Percentiles rank a stretch among this genome's conserved stretches.
phyloP scores from a whole-genome alignment of 2,113 vertebrate genomes.

The Dipodomys ordii region DNA sequence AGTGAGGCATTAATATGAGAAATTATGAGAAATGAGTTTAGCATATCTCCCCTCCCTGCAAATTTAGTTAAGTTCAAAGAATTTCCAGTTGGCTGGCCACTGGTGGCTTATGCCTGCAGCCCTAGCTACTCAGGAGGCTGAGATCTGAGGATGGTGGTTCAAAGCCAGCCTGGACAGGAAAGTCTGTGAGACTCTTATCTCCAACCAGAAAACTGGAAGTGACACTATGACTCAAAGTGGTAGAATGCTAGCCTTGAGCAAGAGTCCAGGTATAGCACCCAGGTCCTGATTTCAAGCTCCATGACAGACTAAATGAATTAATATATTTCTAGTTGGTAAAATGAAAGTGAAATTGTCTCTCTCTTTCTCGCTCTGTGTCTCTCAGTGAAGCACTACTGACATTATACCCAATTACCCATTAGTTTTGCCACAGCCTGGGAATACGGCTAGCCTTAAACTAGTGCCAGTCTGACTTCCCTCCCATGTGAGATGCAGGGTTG shows the following conservation, averaged over 20 bases:
- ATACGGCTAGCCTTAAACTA: not conserved
- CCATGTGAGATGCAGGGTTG: constrained; percentile 8
- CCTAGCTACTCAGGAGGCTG: too few species aligned
- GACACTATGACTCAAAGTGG: too few species aligned
- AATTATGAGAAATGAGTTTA: constrained; percentile 47
- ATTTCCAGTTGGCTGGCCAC: constrained; percentile 28
- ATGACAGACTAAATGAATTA: too few species aligned
- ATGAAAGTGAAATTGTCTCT: constrained; percentile 35
- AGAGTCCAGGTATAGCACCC: too few species aligned
- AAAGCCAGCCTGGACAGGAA: too few species aligned
- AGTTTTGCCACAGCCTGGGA: not conserved
- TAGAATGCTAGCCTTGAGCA: too few species aligned
- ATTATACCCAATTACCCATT: not conserved
- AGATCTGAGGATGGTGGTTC: too few species aligned
- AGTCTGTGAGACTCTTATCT: too few species aligned
- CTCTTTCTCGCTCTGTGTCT: not conserved
- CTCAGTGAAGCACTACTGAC: not conserved
- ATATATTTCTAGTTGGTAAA: not conserved
- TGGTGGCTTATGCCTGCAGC: too few species aligned
- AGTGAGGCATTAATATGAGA: constrained; percentile 53
- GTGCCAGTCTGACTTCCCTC: not conserved
- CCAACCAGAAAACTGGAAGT: too few species aligned
- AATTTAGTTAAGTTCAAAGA: constrained; percentile 64
- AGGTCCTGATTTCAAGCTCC: too few species aligned
- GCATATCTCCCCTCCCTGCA: not conserved